phyloP scores from a whole-genome alignment of 2,797 vertebrate species.

The Masticophis lateralis region DNA sequence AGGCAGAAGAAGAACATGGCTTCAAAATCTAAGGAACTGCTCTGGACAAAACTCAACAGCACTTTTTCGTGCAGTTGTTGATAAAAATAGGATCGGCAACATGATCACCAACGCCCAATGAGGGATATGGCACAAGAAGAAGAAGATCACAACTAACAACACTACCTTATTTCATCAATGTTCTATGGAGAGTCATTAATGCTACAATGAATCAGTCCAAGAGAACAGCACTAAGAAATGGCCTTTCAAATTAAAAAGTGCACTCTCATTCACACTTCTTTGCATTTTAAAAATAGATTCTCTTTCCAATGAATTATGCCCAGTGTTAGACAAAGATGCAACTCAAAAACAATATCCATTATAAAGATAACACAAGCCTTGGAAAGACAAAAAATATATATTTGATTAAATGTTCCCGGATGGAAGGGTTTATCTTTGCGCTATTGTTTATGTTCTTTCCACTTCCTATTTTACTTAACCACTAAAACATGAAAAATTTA shows the following conservation, averaged over 20 bases:
- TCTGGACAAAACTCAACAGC: no score
- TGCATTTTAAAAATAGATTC: conserved; percentile 22
- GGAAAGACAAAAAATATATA: conserved; percentile 27
- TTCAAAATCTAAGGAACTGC: no score
- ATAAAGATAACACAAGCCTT: conserved; percentile 1
- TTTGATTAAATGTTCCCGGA: conserved; percentile 28
- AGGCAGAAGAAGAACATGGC: no score
- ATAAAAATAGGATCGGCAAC: no score
- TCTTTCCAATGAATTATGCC: background rate
- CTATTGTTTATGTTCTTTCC: conserved; percentile 22
- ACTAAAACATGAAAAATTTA: background rate
- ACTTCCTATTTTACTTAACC: conserved; percentile 22
- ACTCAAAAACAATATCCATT: conserved; percentile 1
- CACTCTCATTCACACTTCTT: background rate
- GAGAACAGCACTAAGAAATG: background rate
- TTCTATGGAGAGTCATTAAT: background rate
- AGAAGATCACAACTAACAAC: background rate
- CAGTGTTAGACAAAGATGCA: background rate
- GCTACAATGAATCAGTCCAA: background rate
- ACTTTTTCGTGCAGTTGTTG: no score
- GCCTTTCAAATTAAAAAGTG: background rate
- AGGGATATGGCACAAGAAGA: no score
- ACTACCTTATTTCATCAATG: background rate
- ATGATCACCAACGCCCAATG: no score
- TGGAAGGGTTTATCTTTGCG: conserved; percentile 6